Conservation (phyloP, 2,888 invertebrate genomes). For the Drosophila emarginata region DNA sequence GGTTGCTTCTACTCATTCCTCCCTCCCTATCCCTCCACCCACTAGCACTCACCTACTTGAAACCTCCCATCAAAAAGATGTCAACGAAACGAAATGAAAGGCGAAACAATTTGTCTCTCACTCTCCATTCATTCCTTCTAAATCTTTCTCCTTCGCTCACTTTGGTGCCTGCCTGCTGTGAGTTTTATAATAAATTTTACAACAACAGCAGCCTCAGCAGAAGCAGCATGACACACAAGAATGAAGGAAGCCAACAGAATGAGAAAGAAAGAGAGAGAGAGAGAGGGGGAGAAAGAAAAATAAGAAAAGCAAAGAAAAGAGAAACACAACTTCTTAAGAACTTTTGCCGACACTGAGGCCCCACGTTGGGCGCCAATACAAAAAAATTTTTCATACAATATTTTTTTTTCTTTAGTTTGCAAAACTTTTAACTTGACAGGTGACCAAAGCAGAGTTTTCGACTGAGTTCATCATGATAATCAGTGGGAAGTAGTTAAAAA, state of each 20-base stretch:
- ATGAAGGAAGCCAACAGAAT: conserved; percentile 45
- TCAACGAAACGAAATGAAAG: conserved; percentile 9
- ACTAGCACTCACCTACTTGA: neutral
- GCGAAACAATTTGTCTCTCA: conserved; percentile 11
- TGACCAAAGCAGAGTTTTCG: conserved; percentile 35
- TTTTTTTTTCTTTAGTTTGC: neutral
- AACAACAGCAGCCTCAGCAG: conserved; percentile 40
- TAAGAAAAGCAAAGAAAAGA: neutral
- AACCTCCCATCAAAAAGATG: conserved; percentile 2
- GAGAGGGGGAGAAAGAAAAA: neutral
- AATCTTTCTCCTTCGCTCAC: too few species aligned
- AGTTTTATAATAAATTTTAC: conserved; percentile 66
- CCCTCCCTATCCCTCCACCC: conserved; percentile 1
- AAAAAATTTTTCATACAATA: conserved; percentile 17
- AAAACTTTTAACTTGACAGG: conserved; percentile 60
- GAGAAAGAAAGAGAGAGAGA: neutral
- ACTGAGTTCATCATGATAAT: conserved; percentile 6
- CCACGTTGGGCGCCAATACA: conserved; percentile 47
- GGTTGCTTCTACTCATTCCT: neutral
- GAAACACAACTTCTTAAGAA: conserved; percentile 63
- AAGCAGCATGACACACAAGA: conserved; percentile 38
- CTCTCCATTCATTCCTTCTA: conserved; percentile 1
- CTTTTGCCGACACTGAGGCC: conserved; percentile 63
- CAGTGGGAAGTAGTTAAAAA: conserved; percentile 18
- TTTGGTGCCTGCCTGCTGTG: conserved; percentile 48